Conservation (phyloP, 2,113 vertebrate genomes). For the Rhinolophus ferrumequinum region DNA sequence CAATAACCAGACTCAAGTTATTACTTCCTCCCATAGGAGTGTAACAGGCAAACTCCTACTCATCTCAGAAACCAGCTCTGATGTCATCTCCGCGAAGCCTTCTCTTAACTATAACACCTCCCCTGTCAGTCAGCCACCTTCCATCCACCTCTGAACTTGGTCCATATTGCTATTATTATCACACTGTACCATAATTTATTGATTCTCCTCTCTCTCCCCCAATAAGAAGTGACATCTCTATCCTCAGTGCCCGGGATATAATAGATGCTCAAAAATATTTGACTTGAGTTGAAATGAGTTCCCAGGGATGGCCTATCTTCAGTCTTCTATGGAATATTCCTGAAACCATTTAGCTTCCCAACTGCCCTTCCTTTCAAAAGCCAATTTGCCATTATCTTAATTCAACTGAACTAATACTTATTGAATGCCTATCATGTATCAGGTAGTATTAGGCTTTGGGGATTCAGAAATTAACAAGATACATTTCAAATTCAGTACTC, state of each 20-base stretch:
- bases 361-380: conserved; percentile 1
- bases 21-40: background rate
- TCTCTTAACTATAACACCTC: background rate
- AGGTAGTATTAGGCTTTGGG: background rate
- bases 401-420: background rate
- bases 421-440: background rate
- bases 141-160: background rate
- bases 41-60: background rate
- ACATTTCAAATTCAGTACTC: background rate
- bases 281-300: background rate
- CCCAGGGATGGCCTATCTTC: background rate
- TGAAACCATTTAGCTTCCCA: background rate
- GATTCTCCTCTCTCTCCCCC: background rate
- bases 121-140: background rate
- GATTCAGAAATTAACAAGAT: conserved; percentile 24
- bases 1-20: background rate
- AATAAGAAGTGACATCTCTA: background rate
- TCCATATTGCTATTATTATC: background rate
- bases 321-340: background rate
- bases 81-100: background rate
- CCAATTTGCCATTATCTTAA: background rate
- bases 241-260: background rate
- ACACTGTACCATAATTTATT: background rate
- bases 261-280: background rate
- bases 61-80: background rate